Evolutionary conservation across 2,113 vertebrate species (phyloP).

Genomic region (Pollachius pollachius): DNA sequence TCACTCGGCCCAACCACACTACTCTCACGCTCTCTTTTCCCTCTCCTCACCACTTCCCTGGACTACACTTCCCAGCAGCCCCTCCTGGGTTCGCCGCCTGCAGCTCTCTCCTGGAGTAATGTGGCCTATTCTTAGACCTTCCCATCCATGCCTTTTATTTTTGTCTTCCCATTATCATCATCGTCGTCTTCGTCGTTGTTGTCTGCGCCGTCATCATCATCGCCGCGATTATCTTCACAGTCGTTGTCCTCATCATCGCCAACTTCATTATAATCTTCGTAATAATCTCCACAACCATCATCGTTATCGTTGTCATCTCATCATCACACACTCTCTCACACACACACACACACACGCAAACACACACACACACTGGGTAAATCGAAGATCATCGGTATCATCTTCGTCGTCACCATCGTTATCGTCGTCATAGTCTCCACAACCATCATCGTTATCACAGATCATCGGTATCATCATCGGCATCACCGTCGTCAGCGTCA

Average conservation of each 20-base stretch:
- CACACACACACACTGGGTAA: no score
- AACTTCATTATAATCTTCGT: background rate
- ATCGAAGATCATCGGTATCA: background rate
- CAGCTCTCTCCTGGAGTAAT: no score
- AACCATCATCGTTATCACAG: background rate
- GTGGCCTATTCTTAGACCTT: no score
- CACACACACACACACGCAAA: no score
- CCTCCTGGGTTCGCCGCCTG: no score
- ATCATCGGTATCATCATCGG: background rate
- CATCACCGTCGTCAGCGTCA: background rate
- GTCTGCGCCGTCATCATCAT: background rate
- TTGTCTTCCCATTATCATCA: background rate
- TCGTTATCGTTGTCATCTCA: background rate
- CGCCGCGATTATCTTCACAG: no score
- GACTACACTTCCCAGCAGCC: no score
- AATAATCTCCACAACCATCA: background rate
- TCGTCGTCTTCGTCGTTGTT: background rate
- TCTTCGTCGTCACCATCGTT: background rate
- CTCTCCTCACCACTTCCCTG: no score
- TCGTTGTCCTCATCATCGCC: background rate
- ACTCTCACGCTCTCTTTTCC: no score
- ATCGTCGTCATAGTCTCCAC: background rate
- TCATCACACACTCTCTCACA: background rate
- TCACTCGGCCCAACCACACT: background rate
- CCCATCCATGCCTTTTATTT: no score